phyloP scores from a whole-genome alignment of 2,888 invertebrate species.

The Auanema freiburgensis region DNA sequence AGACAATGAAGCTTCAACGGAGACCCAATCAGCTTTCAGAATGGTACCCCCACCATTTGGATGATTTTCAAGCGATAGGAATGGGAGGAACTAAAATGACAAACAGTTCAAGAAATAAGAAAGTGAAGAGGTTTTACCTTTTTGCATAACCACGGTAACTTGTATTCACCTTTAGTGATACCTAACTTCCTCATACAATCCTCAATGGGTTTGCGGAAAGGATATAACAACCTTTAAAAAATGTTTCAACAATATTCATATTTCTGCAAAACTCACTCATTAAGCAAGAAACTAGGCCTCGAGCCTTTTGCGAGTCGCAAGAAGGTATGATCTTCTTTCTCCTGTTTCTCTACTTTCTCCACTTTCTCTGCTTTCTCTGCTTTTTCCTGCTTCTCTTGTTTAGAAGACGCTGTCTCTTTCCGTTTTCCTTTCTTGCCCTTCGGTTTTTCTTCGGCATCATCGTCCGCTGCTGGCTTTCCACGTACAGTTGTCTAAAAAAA shows the following conservation, averaged over 20 bases:
- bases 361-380: conserved; percentile 8
- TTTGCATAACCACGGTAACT: no score
- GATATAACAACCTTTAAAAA: no score
- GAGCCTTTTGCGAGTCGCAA: no score
- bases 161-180: no score
- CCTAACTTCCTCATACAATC: no score
- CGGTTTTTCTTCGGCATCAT: not conserved
- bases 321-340: not conserved
- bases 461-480: not conserved
- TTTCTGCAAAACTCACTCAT: no score
- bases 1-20: conserved; percentile 74
- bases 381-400: conserved; percentile 5
- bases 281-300: no score
- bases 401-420: not conserved
- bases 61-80: conserved; percentile 84
- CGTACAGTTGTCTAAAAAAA: not conserved
- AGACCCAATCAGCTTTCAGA: conserved; percentile 78
- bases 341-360: conserved; percentile 17
- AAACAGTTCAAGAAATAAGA: conserved; percentile 1
- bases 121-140: not conserved
- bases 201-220: conserved; percentile 7
- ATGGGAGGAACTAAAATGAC: conserved; percentile 31
- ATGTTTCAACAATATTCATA: no score
- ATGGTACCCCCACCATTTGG: conserved; percentile 92
- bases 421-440: not conserved